Evolutionary conservation across 2,888 invertebrate species (phyloP).

Genomic region (Smittia sp.): DNA sequence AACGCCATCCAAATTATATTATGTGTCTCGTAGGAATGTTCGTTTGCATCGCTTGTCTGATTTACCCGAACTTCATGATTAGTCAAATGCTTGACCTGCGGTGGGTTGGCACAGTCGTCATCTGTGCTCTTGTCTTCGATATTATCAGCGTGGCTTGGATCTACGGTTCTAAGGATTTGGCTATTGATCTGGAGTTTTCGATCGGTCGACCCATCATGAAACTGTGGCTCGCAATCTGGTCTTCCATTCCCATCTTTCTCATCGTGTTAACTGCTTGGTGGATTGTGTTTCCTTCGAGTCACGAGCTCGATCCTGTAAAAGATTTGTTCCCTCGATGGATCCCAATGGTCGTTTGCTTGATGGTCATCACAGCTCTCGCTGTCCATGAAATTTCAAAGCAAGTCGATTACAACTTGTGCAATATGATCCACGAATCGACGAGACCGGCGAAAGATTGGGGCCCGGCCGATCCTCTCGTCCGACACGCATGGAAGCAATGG

Average conservation of each 20-base stretch:
- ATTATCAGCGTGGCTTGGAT: constrained; percentile 53
- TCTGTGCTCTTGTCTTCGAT: constrained; percentile 52
- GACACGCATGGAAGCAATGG: constrained; percentile 55
- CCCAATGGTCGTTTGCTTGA: constrained; percentile 50
- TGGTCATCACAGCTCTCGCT: constrained; percentile 49
- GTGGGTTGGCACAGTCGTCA: constrained; percentile 50
- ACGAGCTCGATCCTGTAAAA: constrained; percentile 47
- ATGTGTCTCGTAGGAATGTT: constrained; percentile 51
- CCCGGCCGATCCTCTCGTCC: constrained; percentile 53
- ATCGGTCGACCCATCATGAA: constrained; percentile 53
- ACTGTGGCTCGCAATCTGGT: constrained; percentile 52
- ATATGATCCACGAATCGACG: constrained; percentile 54
- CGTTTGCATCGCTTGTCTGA: constrained; percentile 49
- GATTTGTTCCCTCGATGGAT: constrained; percentile 52
- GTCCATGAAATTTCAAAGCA: constrained; percentile 52
- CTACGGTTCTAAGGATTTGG: constrained; percentile 53
- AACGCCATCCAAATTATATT: constrained; percentile 52
- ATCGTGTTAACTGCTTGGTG: constrained; percentile 53
- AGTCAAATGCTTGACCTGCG: constrained; percentile 51
- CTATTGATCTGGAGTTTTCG: constrained; percentile 53
- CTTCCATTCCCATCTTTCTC: constrained; percentile 50
- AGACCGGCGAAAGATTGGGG: constrained; percentile 55
- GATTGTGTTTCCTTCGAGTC: constrained; percentile 51
- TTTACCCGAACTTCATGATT: constrained; percentile 50
- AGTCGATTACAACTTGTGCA: constrained; percentile 54